Evolutionary conservation across 1,140 invertebrate genomes (phyloP).

Genomic region (Conus betulinus): DNA sequence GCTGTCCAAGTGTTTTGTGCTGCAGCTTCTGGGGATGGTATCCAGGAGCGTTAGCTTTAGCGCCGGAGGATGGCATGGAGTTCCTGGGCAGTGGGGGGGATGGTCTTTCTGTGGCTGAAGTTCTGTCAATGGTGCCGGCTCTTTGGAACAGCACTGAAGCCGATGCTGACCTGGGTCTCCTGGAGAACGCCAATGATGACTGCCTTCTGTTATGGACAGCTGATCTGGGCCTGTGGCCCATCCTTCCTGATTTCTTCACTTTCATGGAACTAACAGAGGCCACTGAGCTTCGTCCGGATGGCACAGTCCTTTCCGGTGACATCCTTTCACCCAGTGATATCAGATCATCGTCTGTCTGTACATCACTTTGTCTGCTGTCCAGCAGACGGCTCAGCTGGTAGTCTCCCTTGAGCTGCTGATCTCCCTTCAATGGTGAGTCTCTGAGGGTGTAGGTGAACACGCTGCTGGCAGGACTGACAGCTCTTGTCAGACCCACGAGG

Average conservation of each 20-base stretch:
- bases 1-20: background rate
- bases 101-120: background rate
- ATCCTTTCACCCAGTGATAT: background rate
- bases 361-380: background rate
- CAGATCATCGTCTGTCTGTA: background rate
- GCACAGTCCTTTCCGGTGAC: background rate
- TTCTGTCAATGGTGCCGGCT: background rate
- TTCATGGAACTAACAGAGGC: background rate
- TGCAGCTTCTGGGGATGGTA: background rate
- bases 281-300: background rate
- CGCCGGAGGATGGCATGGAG: background rate
- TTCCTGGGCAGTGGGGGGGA: background rate
- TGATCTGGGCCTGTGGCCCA: background rate
- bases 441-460: background rate
- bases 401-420: background rate
- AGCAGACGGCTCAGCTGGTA: background rate
- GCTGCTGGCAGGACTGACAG: conserved; percentile 14
- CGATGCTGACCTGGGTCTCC: conserved; percentile 1
- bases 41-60: background rate
- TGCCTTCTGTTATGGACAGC: background rate
- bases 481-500: background rate
- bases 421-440: background rate
- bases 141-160: background rate
- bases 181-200: background rate
- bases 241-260: background rate